Evolutionary conservation across 2,113 vertebrate species (phyloP).

Genomic region (Pterophyllum scalare): DNA sequence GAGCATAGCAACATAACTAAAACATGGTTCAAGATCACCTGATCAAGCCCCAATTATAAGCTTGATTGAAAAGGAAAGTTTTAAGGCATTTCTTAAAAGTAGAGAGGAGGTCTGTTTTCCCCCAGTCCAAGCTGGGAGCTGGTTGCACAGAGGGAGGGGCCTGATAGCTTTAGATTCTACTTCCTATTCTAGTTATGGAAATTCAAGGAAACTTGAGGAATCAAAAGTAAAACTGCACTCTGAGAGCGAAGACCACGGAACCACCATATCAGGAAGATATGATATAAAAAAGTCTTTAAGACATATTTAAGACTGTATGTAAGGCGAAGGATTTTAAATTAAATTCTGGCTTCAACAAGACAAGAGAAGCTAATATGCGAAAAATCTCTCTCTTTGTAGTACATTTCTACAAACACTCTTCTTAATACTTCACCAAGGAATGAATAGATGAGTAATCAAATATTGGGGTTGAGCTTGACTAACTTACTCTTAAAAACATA

Average conservation of each 20-base stretch:
- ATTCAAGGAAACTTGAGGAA: neutral
- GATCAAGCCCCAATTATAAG: neutral
- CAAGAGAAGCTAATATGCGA: neutral
- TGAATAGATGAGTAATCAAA: neutral
- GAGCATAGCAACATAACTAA: neutral
- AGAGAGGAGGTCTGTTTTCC: neutral
- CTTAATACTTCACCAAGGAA: neutral
- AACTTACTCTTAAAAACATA: neutral
- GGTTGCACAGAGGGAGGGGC: neutral
- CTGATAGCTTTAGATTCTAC: neutral
- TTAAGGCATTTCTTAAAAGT: neutral
- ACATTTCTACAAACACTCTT: neutral
- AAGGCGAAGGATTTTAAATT: neutral
- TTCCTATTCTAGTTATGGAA: neutral
- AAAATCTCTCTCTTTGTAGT: neutral
- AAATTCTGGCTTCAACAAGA: neutral
- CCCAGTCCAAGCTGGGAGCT: neutral
- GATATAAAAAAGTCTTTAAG: neutral
- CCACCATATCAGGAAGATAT: no score
- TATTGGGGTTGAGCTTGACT: neutral
- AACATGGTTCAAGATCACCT: accelerated
- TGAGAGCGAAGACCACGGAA: neutral
- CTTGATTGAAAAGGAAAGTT: neutral
- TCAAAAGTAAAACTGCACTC: neutral
- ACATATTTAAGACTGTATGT: no score